Base-by-base conservation (phyloP, 2,888 invertebrate genomes). In the Monoplex corrugatus region DNA sequence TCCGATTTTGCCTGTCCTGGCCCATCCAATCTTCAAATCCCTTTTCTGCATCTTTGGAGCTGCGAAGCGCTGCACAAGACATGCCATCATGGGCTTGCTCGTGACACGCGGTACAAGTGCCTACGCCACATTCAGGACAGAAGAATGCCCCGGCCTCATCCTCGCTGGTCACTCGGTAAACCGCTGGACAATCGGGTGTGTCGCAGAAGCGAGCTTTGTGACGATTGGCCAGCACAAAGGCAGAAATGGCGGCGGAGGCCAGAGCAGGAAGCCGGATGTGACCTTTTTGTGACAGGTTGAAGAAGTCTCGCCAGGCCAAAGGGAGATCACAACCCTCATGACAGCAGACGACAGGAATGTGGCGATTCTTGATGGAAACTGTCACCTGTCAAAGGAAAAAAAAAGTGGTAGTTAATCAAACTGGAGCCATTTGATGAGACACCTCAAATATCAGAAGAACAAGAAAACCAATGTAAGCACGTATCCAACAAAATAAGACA, bases 151-250 rank as follows among this genome's bases (percentile, higher is more conserved):
- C 72, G 0, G 92, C 92, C 10, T 85, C 80, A 1, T 87, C 80
- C 32, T 87, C 78, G 32, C 28, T 44, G 10, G 92, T 92, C 1
- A 93, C 92, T n/a, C 92, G 90, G 88, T 95, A 95, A 13, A 95
- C 91, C 87, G 92, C 92, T 8, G 91, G 90, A 84, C 95, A 95
- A 88, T 95, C 93, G 0, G 95, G 94, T 0, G 95, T 94, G 28
- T 92, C 63, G 89, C 95, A 95, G 90, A 92, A 95, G 13, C 89
- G 92, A 89, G 91, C 94, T 28, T 89, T 87, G 45, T 91, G 86
- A 13, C 87, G 72, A 32, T 94, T 92, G 80, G 84, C 87, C 23
- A 78, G 43, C 13, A 94, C 92, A 89, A 93, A 94, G 19, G 90
- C 86, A 28, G 91, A 89, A 5, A 94, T 84, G 23, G 95, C 91